Evolutionary conservation across 2,113 vertebrate genomes (phyloP).

Genomic region (Hemicordylus capensis): DNA sequence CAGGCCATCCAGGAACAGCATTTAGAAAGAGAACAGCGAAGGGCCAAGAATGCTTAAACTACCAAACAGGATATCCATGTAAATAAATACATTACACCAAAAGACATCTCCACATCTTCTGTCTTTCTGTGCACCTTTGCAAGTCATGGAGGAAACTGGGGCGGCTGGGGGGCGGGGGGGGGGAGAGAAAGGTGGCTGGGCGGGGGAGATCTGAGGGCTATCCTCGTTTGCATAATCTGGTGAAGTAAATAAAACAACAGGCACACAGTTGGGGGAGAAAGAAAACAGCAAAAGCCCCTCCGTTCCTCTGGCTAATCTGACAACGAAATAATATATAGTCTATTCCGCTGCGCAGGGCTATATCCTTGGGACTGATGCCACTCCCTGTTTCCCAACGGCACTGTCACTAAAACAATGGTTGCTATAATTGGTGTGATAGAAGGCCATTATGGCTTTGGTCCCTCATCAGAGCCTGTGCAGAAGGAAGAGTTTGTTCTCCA

Average conservation of each 20-base stretch:
- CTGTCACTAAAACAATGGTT: conserved; percentile 70
- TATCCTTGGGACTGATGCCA: conserved; percentile 60
- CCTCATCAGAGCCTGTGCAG: conserved; percentile 67
- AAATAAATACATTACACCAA: neutral
- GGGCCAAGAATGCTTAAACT: too few relatives aligned
- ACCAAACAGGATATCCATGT: too few relatives aligned
- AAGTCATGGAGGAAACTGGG: conserved; percentile 37
- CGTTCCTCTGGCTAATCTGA: conserved; percentile 65
- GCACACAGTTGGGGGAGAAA: conserved; percentile 5
- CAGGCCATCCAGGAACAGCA: too few relatives aligned
- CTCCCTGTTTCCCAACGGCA: conserved; percentile 66
- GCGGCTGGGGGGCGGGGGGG: conserved; percentile 56
- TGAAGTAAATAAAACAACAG: conserved; percentile 56
- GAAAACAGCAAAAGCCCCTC: conserved; percentile 30
- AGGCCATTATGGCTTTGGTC: conserved; percentile 60
- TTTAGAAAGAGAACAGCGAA: too few relatives aligned
- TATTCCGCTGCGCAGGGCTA: conserved; percentile 61
- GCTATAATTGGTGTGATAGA: conserved; percentile 69
- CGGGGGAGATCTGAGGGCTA: conserved; percentile 13
- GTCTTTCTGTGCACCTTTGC: conserved; percentile 7
- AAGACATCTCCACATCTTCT: neutral
- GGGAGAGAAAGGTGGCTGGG: neutral
- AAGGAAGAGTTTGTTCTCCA: conserved; percentile 69
- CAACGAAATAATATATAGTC: conserved; percentile 64
- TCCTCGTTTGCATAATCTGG: conserved; percentile 64